A percentile compares a stretch with the other conserved stretches of the same genome.
phyloP scores from a whole-genome alignment of 1,140 invertebrate genomes.

The Leptinotarsa undecemlineata region DNA sequence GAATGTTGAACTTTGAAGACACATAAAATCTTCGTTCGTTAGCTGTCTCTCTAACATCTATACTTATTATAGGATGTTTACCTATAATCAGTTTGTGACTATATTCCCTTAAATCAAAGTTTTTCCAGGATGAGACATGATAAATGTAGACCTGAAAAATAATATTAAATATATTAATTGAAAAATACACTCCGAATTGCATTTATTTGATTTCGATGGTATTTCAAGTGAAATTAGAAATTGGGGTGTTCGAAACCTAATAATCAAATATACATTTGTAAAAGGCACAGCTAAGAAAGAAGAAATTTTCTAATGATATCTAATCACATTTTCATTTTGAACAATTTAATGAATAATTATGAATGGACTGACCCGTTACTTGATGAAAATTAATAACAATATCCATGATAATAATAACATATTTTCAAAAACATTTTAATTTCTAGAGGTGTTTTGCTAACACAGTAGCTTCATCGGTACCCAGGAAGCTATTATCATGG shows the following conservation, averaged over 20 bases:
- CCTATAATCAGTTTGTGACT: constrained; percentile 44
- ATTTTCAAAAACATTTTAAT: too few relatives aligned
- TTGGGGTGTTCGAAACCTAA: neutral
- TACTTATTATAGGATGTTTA: constrained; percentile 48
- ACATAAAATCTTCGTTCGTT: constrained; percentile 47
- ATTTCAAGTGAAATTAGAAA: neutral
- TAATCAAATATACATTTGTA: neutral
- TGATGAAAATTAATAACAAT: too few relatives aligned
- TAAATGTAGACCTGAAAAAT: constrained; percentile 50
- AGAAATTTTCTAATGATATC: too few relatives aligned
- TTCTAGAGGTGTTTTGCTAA: too few relatives aligned
- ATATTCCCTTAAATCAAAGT: constrained; percentile 46
- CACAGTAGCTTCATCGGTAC: too few relatives aligned
- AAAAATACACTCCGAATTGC: neutral
- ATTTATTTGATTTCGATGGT: neutral
- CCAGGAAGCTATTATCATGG: too few relatives aligned
- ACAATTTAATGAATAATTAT: too few relatives aligned
- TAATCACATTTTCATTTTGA: too few relatives aligned
- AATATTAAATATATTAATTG: neutral
- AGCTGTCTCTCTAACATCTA: constrained; percentile 45
- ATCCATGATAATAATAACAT: too few relatives aligned
- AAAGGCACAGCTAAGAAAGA: too few relatives aligned
- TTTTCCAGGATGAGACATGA: constrained; percentile 47
- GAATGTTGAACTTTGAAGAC: constrained; percentile 47
- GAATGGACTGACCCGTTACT: too few relatives aligned